Base-by-base conservation (phyloP, 2,888 invertebrate genomes). In the Syrphus vitripennis region DNA sequence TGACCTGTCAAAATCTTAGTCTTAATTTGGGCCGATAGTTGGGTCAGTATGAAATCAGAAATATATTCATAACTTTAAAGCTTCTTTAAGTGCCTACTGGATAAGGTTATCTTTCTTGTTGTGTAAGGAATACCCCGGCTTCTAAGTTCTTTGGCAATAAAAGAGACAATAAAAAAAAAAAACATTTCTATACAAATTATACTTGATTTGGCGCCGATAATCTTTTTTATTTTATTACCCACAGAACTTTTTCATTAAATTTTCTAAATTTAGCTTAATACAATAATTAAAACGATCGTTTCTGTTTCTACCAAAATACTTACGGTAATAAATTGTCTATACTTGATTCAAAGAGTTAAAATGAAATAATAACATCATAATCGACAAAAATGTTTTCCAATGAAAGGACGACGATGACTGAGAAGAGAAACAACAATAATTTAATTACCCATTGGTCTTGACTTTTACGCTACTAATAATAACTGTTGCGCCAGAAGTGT, bases 381-480 rank as follows among this genome's bases (percentile, higher is more conserved):
- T 63, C 16, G 34, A 26, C 50, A 50, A 14, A 42, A 6, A 40
- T 16, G 16, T 29, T 65, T 75, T 69, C 57, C 21, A 67, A n/a
- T 9, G 55, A 48, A 48, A 67, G 7, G 34, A 59, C 59, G 1
- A 53, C 26, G 4, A 29, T 3, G 2, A n/a, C 6, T 42, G 6
- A 4, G n/a, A 42, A 2, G 10, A 59, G 21, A 4, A 61, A 2
- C 40, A 29, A 24, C 40, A 19, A 29, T 21, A 57, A 57, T 31
- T 37, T 12, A 40, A 29, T 61, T 29, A 40, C 24, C 48, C 34
- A 40, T 21, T 42, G 42, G 31, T 75, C 50, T 74, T 75, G 75
- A 69, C 34, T 78, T 45, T 50, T 40, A n/a, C 29, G n/a, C 42
- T 37, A 24, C 37, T 45, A 65, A 45, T 63, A 16, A 55, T 55